Conservation (phyloP, 1,140 invertebrate genomes). For the Plutomurus gul region DNA sequence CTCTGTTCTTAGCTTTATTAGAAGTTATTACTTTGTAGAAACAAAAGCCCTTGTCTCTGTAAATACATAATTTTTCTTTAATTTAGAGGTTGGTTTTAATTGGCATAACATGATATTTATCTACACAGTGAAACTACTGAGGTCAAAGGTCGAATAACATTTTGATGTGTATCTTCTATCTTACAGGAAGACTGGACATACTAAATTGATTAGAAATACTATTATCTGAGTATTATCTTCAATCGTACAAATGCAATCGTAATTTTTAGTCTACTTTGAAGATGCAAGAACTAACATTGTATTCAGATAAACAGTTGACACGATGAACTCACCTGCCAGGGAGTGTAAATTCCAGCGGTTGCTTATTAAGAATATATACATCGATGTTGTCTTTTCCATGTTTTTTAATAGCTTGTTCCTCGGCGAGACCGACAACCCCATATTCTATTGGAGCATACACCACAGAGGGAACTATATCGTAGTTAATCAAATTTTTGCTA, state of each 20-base stretch:
- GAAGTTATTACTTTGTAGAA: neutral
- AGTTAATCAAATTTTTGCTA: conserved; percentile 69
- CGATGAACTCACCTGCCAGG: neutral
- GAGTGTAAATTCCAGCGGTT: conserved; percentile 80
- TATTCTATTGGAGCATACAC: conserved; percentile 98
- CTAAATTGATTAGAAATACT: too few relatives aligned
- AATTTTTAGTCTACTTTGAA: too few relatives aligned
- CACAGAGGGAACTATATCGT: conserved; percentile 91
- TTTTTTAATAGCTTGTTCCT: conserved; percentile 78
- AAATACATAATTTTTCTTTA: too few relatives aligned
- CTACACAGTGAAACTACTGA: too few relatives aligned
- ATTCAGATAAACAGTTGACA: too few relatives aligned
- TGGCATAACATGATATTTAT: too few relatives aligned
- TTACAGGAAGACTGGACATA: too few relatives aligned
- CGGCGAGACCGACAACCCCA: conserved; percentile 87
- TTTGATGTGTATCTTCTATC: too few relatives aligned
- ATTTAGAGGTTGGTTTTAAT: too few relatives aligned
- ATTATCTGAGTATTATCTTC: too few relatives aligned
- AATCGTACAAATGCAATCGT: neutral
- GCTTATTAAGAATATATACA: conserved; percentile 91
- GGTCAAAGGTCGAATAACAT: too few relatives aligned
- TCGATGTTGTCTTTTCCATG: conserved; percentile 62
- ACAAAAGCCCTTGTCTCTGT: neutral
- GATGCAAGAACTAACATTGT: too few relatives aligned
- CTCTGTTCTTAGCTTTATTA: neutral